Percentiles rank a stretch among this genome's conserved stretches.
These are phyloP conservation scores for Drosophila emarginata DNA, from an alignment of 2,888 invertebrate genomes.

Conservation along the genomic window DNA sequence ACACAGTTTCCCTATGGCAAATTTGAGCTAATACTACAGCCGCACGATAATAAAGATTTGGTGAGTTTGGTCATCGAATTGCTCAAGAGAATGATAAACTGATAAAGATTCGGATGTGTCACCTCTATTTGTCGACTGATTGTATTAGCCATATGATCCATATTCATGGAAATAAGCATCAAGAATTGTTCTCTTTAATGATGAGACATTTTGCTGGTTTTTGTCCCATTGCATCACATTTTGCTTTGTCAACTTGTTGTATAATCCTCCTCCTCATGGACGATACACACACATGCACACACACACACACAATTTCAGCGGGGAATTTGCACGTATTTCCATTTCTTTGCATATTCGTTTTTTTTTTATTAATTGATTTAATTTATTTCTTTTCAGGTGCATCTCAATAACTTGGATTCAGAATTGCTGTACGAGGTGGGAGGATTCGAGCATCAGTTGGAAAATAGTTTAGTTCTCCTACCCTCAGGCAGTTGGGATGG, in stretches of 20 bases:
- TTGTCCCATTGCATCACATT: too few relatives aligned
- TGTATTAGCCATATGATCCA: too few relatives aligned
- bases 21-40: constrained; percentile 80
- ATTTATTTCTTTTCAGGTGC: constrained; percentile 51
- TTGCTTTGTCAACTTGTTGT: too few relatives aligned
- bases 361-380: background rate
- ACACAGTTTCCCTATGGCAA: constrained; percentile 79
- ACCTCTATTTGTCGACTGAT: background rate
- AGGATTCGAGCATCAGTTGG: constrained; percentile 76
- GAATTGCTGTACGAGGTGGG: constrained; percentile 72
- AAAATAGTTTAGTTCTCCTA: constrained; percentile 77
- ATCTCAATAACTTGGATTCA: constrained; percentile 74
- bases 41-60: constrained; percentile 71
- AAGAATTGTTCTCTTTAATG: too few relatives aligned
- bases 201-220: too few relatives aligned
- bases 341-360: too few relatives aligned
- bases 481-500: constrained; percentile 79
- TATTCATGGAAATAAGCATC: too few relatives aligned
- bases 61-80: constrained; percentile 48
- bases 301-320: too few relatives aligned
- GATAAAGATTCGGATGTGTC: background rate
- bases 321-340: too few relatives aligned
- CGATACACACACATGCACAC: too few relatives aligned
- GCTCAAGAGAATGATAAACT: background rate
- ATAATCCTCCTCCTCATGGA: too few relatives aligned